These are phyloP conservation scores for Dynastes maya DNA, from an alignment of 2,888 invertebrate species.

Conservation along the genomic window DNA sequence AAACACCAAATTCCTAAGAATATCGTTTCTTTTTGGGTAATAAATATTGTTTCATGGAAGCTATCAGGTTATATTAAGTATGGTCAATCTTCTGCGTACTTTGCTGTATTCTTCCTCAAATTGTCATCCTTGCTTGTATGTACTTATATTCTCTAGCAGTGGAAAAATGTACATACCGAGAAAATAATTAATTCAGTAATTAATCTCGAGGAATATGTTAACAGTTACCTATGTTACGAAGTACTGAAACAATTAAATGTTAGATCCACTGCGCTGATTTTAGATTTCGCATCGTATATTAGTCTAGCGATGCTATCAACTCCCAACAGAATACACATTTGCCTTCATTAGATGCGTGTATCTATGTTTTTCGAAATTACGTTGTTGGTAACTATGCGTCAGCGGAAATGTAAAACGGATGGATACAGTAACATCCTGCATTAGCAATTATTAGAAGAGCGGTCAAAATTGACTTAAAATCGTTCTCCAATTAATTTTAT, in stretches of 20 bases:
- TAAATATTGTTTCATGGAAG: no score
- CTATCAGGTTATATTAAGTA: no score
- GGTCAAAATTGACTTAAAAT: no score
- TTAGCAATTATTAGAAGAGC: no score
- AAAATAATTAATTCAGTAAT: slow-evolving; percentile 8
- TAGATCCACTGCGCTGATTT: slow-evolving; percentile 6
- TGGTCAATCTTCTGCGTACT: no score
- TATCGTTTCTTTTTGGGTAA: no score
- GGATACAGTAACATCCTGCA: neutral
- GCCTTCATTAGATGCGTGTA: neutral
- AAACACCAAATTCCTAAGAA: no score
- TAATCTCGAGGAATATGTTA: slow-evolving; percentile 20
- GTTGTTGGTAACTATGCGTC: neutral
- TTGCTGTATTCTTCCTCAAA: no score
- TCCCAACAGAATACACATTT: slow-evolving; percentile 15
- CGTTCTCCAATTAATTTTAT: no score
- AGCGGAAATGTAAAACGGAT: neutral
- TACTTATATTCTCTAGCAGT: no score
- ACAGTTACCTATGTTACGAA: neutral
- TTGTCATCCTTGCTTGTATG: no score
- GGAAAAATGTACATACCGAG: neutral
- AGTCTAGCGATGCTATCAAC: slow-evolving; percentile 8
- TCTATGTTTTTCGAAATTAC: neutral
- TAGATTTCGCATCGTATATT: slow-evolving; percentile 19
- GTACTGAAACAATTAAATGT: slow-evolving; percentile 1